Percentiles rank a stretch among this genome's conserved stretches.
These are phyloP conservation scores for Cepaea hortensis DNA, from an alignment of 2,888 invertebrate species.

Conservation along the genomic window DNA sequence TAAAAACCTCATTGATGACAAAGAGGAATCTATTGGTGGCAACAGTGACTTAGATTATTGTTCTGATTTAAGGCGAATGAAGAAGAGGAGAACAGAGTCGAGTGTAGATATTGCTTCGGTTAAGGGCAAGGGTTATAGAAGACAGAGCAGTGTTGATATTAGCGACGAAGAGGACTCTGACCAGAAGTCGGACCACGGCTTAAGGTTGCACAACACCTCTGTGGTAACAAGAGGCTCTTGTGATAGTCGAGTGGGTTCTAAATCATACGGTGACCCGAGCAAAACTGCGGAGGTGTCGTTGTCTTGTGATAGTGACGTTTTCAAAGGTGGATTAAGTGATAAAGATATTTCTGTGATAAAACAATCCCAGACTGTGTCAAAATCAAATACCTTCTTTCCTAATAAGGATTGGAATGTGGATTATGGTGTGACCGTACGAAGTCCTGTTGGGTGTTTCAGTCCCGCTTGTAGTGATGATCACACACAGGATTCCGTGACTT, in stretches of 20 bases:
- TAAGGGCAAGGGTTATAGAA: conserved; percentile 88
- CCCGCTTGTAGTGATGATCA: conserved; percentile 49
- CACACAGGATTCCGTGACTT: conserved; percentile 50
- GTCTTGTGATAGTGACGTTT: conserved; percentile 43
- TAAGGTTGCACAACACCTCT: conserved; percentile 14
- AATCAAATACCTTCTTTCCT: conserved; percentile 27
- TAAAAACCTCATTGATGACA: conserved; percentile 25
- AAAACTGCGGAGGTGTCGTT: conserved; percentile 39
- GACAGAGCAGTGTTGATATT: conserved; percentile 79
- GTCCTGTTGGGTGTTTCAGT: conserved; percentile 50
- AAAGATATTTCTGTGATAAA: conserved; percentile 50
- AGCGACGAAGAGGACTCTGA: conserved; percentile 39
- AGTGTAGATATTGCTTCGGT: conserved; percentile 29
- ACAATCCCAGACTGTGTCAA: conserved; percentile 26
- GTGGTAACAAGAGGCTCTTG: conserved; percentile 24
- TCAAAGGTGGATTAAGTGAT: conserved; percentile 49
- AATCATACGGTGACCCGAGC: background rate
- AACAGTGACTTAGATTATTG: conserved; percentile 48
- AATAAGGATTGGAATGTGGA: conserved; percentile 25
- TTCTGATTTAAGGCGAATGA: conserved; percentile 17
- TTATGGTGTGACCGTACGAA: conserved; percentile 32
- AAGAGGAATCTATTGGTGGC: conserved; percentile 38
- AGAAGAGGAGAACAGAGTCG: conserved; percentile 29
- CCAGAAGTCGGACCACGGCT: conserved; percentile 29
- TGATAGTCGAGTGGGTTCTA: conserved; percentile 35